Evolutionary conservation across 53 echinoderm and acorn worm genomes (phyloP), one percentile per base, ranked within the genome.

Genomic region (Henricia sp.): DNA sequence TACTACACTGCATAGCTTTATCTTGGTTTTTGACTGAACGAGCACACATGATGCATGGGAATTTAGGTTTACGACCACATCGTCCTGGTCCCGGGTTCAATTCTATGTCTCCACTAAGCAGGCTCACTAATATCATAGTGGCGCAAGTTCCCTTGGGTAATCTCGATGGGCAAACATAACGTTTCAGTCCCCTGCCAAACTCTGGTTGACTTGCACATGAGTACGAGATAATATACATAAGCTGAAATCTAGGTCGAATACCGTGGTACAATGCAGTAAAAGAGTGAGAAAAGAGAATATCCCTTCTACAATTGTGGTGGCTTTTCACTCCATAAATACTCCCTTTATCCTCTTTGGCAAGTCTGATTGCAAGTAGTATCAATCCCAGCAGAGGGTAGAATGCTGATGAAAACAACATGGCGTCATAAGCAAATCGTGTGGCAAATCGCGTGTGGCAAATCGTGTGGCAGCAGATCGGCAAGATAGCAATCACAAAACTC

Each of bases 331-430:
- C 26, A 5, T 26, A 5, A 14, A 26, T 37, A 35, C 40, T 69
- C 70, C 41, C 70, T 17, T 69, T 69, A 4, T 17, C 16, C 14
- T 1, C 9, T 39, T 69, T 69, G 70, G 70, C 26, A 69, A 69
- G 16, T 10, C 37, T 69, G 2, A 19, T 17, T 39, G 70, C 20
- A 1, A 69, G 9, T 26, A 69, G 40, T 69, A 8, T 8, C 6
- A 69, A 43, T 69, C 40, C 3, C 2, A 69, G 17, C 9, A 38
- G 3, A 6, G 5, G 14, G 41, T 38, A 19, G 24, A 37, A 23
- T 69, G 11, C 70, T 13, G 70, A 69, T 37, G 9, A 69, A 69
- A 69, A 38, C 70, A 69, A 69, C 70, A 69, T 69, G 70, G 70
- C 70, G 41, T 35, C 40, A 21, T 5, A 23, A 17, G 44, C 13